Evolutionary conservation across 2,888 invertebrate species (phyloP).

Genomic region (Actias luna): DNA sequence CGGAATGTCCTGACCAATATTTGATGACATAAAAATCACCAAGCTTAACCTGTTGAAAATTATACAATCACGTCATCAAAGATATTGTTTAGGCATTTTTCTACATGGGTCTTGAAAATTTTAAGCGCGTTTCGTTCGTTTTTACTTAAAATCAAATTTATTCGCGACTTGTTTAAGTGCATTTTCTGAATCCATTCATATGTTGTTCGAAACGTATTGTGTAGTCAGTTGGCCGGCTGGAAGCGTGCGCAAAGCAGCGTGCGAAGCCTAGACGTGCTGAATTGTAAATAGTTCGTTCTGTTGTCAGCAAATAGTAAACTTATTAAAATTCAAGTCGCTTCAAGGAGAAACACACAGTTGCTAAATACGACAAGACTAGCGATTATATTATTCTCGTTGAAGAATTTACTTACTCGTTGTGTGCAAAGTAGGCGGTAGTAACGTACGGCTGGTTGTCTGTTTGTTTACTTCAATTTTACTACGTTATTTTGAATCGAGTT

Average conservation of each 20-base stretch:
- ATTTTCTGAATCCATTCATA: not conserved
- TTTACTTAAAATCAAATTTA: too few species aligned
- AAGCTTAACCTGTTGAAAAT: too few species aligned
- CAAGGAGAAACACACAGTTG: conserved; percentile 15
- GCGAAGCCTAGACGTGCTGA: not conserved
- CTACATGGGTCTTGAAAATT: too few species aligned
- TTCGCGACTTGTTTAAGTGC: too few species aligned
- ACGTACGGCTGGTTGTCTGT: not conserved
- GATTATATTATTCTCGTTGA: not conserved
- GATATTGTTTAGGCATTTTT: too few species aligned
- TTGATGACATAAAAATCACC: too few species aligned
- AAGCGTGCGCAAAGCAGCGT: not conserved
- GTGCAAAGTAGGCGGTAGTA: not conserved
- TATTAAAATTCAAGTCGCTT: conserved; percentile 17
- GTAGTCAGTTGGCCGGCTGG: not conserved
- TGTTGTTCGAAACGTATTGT: not conserved
- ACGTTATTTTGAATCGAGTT: not conserved
- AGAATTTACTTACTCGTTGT: not conserved
- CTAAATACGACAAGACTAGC: conserved; percentile 16
- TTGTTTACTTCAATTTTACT: not conserved
- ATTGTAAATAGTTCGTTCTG: not conserved
- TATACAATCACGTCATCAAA: too few species aligned
- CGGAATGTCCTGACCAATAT: too few species aligned
- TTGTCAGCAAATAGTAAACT: conserved; percentile 15
- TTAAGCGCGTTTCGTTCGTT: too few species aligned